Conservation (phyloP, 2,113 vertebrate genomes). For the Dipodomys spectabilis region DNA sequence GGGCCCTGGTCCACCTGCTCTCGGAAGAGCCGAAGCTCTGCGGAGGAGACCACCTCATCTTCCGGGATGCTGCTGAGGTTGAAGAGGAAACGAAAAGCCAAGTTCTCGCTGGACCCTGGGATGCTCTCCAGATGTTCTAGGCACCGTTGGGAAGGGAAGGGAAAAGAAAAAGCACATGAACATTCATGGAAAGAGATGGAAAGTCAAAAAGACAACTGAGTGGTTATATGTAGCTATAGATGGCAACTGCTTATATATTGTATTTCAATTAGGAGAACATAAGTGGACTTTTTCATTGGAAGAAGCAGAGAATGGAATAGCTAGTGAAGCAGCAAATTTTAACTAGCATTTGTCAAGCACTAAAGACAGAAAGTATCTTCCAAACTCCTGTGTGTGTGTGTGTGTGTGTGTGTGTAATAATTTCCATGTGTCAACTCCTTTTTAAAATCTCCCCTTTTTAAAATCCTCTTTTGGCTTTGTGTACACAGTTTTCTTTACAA, state of each 20-base stretch:
- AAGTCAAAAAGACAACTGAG: slow-evolving; percentile 35
- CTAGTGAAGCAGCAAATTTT: slow-evolving; percentile 13
- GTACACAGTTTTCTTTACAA: slow-evolving; percentile 78
- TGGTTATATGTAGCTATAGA: neutral
- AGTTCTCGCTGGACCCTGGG: slow-evolving; percentile 84
- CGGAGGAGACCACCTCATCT: slow-evolving; percentile 95
- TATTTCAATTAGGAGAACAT: neutral
- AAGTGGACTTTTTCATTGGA: neutral
- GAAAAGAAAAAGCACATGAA: slow-evolving; percentile 59
- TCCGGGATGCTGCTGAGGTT: slow-evolving; percentile 98
- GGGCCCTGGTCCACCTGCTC: slow-evolving; percentile 89
- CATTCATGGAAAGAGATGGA: slow-evolving; percentile 32
- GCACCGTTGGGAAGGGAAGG: slow-evolving; percentile 49
- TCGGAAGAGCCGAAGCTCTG: slow-evolving; percentile 96
- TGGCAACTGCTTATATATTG: too few relatives aligned
- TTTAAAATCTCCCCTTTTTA: slow-evolving; percentile 61
- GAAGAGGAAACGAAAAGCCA: slow-evolving; percentile 93
- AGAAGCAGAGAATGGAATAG: neutral
- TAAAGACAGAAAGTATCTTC: slow-evolving; percentile 74
- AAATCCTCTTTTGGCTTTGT: slow-evolving; percentile 70
- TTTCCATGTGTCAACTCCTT: slow-evolving; percentile 78
- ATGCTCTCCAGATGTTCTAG: slow-evolving; percentile 95
- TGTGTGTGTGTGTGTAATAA: slow-evolving; percentile 68
- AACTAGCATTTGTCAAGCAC: slow-evolving; percentile 53
- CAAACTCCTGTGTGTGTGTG: neutral